Evolutionary conservation across 1,140 invertebrate species (phyloP), one percentile per base, ranked within the genome.

Genomic region (Drosophila hydei): DNA sequence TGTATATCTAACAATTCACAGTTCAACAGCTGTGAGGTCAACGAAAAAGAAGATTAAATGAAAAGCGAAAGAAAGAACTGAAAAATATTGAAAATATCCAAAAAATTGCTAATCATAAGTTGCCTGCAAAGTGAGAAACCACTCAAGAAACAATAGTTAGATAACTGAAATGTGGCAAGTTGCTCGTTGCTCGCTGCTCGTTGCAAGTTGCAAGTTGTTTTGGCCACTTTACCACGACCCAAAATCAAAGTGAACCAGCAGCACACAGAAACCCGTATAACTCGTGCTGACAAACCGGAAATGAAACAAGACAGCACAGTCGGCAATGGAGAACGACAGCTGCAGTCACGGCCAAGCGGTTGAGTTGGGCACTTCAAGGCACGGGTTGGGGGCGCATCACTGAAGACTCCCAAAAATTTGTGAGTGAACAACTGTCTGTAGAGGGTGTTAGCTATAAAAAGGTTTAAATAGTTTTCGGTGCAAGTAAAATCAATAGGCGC

Each of bases 291-390:
- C 64, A 68, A 64, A 69, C 55, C 65, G 74, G 74, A 74, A 77
- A 77, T 77, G 71, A 74, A 73, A 59, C 63, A 62, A 74, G 64
- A 55, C 74, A 73, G 27, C 52, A 6, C 11, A n/a, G 18, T 8
- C 30, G 50, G 43, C 33, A 58, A 64, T 23, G 33, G n/a, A 52
- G 12, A 62, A 43, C 61, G 62, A 56, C 69, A 73, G 63, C 56
- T 73, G 61, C 69, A 72, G 27, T 16, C 27, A 50, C 18, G 11
- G 21, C 27, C 54, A 52, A 36, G 33, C 18, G 40, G 43, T 12
- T 51, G 30, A 51, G 64, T 27, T 48, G n/a, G 25, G 33, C 33
- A 38, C 45, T 55, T 25, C 1, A 3, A 0, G 38, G 40, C 6
- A 16, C 3, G 9, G 33, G 21, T 3, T 5, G 18, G 14, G 23